These are phyloP conservation scores for Nannoperca obscura DNA, from an alignment of 2,797 vertebrate genomes.

Conservation along the genomic window DNA sequence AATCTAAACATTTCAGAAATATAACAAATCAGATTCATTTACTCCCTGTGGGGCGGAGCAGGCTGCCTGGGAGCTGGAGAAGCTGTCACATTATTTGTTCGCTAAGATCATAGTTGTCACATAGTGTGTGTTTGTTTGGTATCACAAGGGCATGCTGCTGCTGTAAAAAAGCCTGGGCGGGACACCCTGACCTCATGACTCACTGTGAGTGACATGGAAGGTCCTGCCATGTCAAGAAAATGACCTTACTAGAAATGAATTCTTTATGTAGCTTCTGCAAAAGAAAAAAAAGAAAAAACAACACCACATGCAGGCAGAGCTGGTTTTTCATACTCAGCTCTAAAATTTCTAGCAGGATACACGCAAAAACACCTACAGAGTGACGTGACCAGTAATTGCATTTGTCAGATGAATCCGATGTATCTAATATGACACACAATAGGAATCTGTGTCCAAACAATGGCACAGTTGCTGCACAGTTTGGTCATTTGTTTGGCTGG, in stretches of 20 bases:
- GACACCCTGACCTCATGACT: conserved; percentile 59
- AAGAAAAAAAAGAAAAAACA: neutral
- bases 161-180: conserved; percentile 52
- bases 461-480: conserved; percentile 47
- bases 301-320: neutral
- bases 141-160: conserved; percentile 55
- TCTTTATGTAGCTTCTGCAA: conserved; percentile 25
- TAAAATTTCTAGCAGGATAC: conserved; percentile 32
- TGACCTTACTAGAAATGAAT: conserved; percentile 59
- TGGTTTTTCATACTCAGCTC: conserved; percentile 21
- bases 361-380: conserved; percentile 38
- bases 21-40: conserved; percentile 65
- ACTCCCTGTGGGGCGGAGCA: conserved; percentile 53
- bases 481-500: conserved; percentile 64
- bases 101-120: conserved; percentile 75
- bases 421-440: conserved; percentile 63
- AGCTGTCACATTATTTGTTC: conserved; percentile 77
- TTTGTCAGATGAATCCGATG: conserved; percentile 50
- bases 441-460: conserved; percentile 63
- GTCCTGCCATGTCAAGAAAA: conserved; percentile 58
- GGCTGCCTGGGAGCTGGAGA: conserved; percentile 57
- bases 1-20: conserved; percentile 58
- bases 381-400: conserved; percentile 49
- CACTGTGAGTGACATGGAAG: conserved; percentile 53
- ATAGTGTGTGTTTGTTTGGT: conserved; percentile 59